Percentiles rank a stretch among this genome's conserved stretches.
Evolutionary conservation across 1,140 invertebrate species (phyloP).

Genomic region (Pseudomyrmex cubaensis): DNA sequence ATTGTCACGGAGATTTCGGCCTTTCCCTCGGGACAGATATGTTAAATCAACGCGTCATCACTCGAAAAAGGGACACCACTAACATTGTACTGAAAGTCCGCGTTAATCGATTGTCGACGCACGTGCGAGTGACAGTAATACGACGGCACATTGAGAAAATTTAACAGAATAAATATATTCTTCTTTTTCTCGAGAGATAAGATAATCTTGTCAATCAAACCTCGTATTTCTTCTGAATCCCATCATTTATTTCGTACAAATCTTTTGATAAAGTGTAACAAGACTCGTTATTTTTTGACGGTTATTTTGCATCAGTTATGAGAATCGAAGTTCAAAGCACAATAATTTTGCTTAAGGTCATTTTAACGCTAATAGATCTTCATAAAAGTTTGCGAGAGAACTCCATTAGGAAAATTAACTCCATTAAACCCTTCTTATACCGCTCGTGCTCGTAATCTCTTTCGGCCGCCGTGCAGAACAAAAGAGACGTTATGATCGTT

Average conservation of each 20-base stretch:
- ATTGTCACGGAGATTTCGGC: conserved; percentile 61
- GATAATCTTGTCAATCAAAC: neutral
- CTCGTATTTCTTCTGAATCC: neutral
- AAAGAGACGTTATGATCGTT: conserved; percentile 47
- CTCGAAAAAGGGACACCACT: neutral
- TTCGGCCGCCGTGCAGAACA: conserved; percentile 28
- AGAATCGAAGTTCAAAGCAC: conserved; percentile 21
- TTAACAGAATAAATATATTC: neutral
- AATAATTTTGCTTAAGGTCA: conserved; percentile 44
- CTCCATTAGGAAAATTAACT: conserved; percentile 52
- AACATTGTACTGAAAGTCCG: neutral
- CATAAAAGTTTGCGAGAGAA: conserved; percentile 49
- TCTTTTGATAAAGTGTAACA: neutral
- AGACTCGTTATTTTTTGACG: conserved; percentile 1
- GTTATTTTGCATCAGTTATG: conserved; percentile 10
- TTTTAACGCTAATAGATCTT: conserved; percentile 51
- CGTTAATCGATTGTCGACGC: conserved; percentile 39
- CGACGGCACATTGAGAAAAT: neutral
- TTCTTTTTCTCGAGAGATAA: too few relatives aligned
- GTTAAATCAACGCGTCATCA: conserved; percentile 65
- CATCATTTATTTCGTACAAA: neutral
- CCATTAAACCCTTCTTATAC: conserved; percentile 44
- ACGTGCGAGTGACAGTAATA: conserved; percentile 16
- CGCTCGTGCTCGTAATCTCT: conserved; percentile 36
- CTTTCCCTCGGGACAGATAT: conserved; percentile 58